These are phyloP conservation scores for Caenorhabditis sp. DNA, from an alignment of 2,888 invertebrate genomes.

Conservation along the genomic window DNA sequence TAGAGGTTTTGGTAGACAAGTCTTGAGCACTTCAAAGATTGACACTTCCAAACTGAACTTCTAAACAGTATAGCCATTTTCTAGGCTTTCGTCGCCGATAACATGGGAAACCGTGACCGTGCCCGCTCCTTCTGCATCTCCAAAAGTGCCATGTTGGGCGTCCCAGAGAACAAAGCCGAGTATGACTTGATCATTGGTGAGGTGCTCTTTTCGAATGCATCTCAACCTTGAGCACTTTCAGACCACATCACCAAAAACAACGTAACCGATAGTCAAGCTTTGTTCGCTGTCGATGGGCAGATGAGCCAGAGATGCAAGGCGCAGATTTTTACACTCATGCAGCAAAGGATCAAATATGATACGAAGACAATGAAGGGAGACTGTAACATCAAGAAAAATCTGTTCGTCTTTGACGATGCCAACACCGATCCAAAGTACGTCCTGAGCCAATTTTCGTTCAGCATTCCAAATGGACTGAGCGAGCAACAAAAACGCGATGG, in stretches of 20 bases:
- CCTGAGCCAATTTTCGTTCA: not conserved
- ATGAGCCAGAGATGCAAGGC: constrained; percentile 2
- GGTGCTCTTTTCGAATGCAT: not conserved
- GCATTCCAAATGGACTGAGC: not conserved
- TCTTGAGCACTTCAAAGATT: too few species aligned
- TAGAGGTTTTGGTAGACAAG: too few species aligned
- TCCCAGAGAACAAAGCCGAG: constrained; percentile 1
- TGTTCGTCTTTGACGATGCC: not conserved
- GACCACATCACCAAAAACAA: not conserved
- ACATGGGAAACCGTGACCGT: constrained; percentile 12
- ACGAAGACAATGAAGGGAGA: not conserved
- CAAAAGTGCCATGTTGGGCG: not conserved
- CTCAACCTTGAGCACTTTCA: not conserved
- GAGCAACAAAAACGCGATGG: not conserved
- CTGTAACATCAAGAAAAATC: not conserved
- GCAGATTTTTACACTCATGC: not conserved
- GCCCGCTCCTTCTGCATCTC: constrained; percentile 4
- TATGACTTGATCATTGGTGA: not conserved
- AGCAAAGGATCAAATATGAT: not conserved
- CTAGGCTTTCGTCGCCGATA: not conserved
- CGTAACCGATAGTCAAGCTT: too few species aligned
- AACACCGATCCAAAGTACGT: constrained; percentile 8
- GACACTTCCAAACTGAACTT: too few species aligned
- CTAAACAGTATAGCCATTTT: too few species aligned
- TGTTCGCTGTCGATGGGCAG: constrained; percentile 27